Evolutionary conservation across 2,113 vertebrate genomes (phyloP).

Genomic region (Corvus moneduloides): DNA sequence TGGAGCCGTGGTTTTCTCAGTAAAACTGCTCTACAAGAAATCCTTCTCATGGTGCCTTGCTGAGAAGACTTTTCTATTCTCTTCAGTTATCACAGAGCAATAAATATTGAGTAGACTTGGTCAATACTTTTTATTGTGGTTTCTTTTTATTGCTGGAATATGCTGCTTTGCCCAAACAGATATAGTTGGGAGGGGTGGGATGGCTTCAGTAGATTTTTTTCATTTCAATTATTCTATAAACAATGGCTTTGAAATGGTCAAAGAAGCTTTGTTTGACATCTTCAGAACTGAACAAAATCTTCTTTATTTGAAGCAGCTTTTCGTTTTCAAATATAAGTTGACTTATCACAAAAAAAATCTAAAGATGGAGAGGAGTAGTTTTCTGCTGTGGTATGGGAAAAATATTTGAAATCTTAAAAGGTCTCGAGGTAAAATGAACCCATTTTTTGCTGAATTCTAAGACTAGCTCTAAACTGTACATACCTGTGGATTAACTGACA

Average conservation of each 20-base stretch:
- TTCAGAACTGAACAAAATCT: background rate
- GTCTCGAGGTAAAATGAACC: background rate
- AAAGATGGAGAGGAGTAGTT: background rate
- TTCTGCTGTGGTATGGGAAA: conserved; percentile 8
- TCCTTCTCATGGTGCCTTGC: background rate
- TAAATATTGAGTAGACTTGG: conserved; percentile 28
- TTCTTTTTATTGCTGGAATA: conserved; percentile 26
- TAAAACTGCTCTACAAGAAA: conserved; percentile 37
- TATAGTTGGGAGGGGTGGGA: background rate
- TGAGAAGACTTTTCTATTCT: conserved; percentile 26
- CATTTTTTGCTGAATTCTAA: background rate
- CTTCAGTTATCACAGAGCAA: conserved; percentile 37
- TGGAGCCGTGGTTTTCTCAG: background rate
- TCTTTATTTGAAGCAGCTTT: conserved; percentile 14
- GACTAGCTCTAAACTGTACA: background rate
- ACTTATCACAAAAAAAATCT: background rate
- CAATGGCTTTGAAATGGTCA: conserved; percentile 53
- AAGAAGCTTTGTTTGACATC: conserved; percentile 7
- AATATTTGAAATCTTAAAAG: background rate
- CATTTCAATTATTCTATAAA: conserved; percentile 35
- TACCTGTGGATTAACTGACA: background rate
- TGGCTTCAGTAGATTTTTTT: background rate
- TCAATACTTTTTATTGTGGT: conserved; percentile 40
- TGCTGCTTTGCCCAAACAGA: conserved; percentile 30
- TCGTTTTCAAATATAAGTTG: background rate